Evolutionary conservation across 2,113 vertebrate species (phyloP), one percentile per base, ranked within the genome.

Genomic region (Pipa parva): DNA sequence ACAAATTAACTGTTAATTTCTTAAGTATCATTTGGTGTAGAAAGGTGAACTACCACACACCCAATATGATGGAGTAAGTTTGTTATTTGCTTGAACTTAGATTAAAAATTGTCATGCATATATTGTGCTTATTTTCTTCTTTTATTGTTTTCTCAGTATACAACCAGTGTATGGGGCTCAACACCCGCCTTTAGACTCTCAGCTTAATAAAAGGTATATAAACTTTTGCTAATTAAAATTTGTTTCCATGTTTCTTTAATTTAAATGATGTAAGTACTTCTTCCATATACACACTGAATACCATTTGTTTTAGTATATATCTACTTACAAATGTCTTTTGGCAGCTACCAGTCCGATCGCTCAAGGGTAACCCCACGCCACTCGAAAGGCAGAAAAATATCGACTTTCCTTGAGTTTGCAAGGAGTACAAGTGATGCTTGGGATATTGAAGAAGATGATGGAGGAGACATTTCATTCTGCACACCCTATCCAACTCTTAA

Each of bases 101-200:
- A n/a, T n/a, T n/a, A n/a, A n/a, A n/a, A n/a, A n/a, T n/a, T n/a
- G 42, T 46, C 22, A 4, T 8, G 11, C 6, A 49, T 22, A 7
- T 12, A 46, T 22, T 22, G 20, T 7, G 4, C 10, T 49, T 49
- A 6, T 15, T 51, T 60, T 33, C 20, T 70, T 25, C 46, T 58
- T 29, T 55, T 22, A 29, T 79, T 57, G 74, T 77, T 77, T 37
- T 62, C 39, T 65, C 78, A 99, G 96, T 56, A 92, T 98, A 68
- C 94, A 95, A 25, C 95, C 94, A 1, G 95, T 99, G 42, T 99
- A 99, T 63, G 96, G 96, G 81, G 95, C 95, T 6, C 95, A 96
- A 77, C 95, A 99, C 63, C 96, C 95, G 25, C 95, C 95, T 0
- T 80, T 99, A 61, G 95, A 99, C 63, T 20, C 95, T 6, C 84